Base-by-base conservation (phyloP, 2,797 vertebrate species). In the Semaprochilodus insignis region DNA sequence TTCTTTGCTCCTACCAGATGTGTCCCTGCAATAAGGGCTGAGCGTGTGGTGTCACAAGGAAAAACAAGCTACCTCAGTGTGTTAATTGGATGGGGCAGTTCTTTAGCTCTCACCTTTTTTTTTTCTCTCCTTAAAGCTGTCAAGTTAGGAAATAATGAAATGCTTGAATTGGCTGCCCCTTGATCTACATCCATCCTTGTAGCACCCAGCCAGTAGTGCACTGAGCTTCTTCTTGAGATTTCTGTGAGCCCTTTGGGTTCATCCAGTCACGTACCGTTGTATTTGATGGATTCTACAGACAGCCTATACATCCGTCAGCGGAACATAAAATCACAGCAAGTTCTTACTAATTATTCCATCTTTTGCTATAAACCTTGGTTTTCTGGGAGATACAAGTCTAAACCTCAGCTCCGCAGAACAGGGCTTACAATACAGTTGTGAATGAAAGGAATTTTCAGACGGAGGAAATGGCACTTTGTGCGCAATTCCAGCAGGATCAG, bases 1-100 rank as follows among this genome's bases (percentile, higher is more conserved):
- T 78, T 34, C 70, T 88, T 60, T 55, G 80, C 40, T 73, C 67
- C 83, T 89, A 90, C 90, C 91, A 91, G 81, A 87, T 82, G 78
- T 77, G 84, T 92, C 86, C 80, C 77, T 78, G 86, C 86, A 91
- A 88, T 85, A 91, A 85, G 88, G 85, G 81, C 88, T 91, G 89
- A 89, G 72, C 75, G 83, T 77, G 65, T 87, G 83, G 87, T 91
- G 92, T 92, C 91, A 90, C 77, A 82, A 88, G 87, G 90, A 86
- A 90, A 90, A 91, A 90, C 86, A 87, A 90, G 86, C 91, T 92
- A 90, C 91, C 92, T 88, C 19, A 60, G 40, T 27, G 91, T 93
- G 93, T 93, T 94, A 94, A 94, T 93, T 95, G 93, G 93, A 93
- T 90, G 81, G 88, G 91, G 90, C 93, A 91, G 91, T 89, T 92